Percentiles rank a stretch among this genome's conserved stretches.
Evolutionary conservation across 1,140 invertebrate genomes (phyloP).

Genomic region (Papilio machaon): DNA sequence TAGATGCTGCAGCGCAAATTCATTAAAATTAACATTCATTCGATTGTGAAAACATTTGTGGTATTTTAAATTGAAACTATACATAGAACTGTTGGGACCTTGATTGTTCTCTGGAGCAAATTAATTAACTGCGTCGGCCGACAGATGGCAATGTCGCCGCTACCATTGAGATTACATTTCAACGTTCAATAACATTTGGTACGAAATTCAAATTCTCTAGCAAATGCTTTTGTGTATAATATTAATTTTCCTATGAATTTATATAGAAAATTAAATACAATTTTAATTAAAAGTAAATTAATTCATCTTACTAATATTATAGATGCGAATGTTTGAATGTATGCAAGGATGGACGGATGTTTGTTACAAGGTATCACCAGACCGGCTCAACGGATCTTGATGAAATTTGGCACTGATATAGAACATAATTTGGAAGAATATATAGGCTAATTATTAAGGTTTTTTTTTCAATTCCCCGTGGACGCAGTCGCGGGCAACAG

Average conservation of each 20-base stretch:
- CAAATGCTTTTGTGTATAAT: neutral
- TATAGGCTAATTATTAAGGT: too few species aligned
- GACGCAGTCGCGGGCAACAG: too few species aligned
- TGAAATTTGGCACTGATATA: too few species aligned
- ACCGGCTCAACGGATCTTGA: too few species aligned
- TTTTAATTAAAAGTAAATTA: neutral
- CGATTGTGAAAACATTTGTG: slow-evolving; percentile 6
- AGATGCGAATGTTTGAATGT: too few species aligned
- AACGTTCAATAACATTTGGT: neutral
- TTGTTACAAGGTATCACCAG: too few species aligned
- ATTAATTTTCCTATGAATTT: neutral
- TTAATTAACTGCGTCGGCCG: slow-evolving; percentile 6
- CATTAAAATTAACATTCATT: neutral
- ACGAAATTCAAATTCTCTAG: neutral
- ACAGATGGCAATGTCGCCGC: slow-evolving; percentile 1
- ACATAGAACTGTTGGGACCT: neutral
- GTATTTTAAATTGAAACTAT: neutral
- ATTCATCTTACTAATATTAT: too few species aligned
- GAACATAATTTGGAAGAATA: too few species aligned
- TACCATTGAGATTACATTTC: neutral
- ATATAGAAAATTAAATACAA: neutral
- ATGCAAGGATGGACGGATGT: too few species aligned
- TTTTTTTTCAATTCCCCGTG: too few species aligned
- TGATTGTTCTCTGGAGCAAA: neutral
- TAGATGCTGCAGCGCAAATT: neutral